Base-by-base conservation (phyloP, 2,113 vertebrate genomes). In the Proteles cristata region DNA sequence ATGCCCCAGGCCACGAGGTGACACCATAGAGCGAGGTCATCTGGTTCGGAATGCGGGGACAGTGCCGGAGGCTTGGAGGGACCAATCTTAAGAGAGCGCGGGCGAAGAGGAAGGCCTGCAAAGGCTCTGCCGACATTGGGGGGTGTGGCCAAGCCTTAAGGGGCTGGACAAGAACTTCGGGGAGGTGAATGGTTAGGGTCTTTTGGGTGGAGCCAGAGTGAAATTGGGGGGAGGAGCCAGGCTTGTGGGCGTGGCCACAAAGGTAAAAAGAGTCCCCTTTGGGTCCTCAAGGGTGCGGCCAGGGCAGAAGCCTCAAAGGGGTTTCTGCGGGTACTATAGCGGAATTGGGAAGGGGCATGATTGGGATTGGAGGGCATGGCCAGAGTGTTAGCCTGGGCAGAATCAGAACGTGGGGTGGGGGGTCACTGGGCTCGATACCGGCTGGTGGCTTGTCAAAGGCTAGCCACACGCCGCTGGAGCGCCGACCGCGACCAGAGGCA, bases 121-220 rank as follows among this genome's bases (percentile, higher is more conserved):
- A 35, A 71, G 94, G 69, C 11, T 39, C 77, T 7, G 82, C 53
- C 53, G 17, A 45, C 43, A 1, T 2, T 21, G 43, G 63, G 94
- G 88, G 88, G 88, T 26, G 87, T 45, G 88, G 28, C 15, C 31
- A 87, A 48, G 3, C 8, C 23, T 61, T 28, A 21, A 45, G 15
- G 45, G 73, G 3, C 53, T 6, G 19, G 23, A 65, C 63, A 23
- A 61, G n/a, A 23, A 76, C 5, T 0, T 4, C 14, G 43, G 31
- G 69, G n/a, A 14, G n/a, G 0, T 1, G 61, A 39, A 5, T 0
- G 25, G 31, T 19, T 23, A 0, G 2, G 69, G 71, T 63, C 45
- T 88, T 10, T 33, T 0, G 23, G 53, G 16, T 14, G 31, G 26
- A 45, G 23, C 63, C 16, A 0, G 33, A 25, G 48, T 7, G 45